Percentiles rank a stretch among this genome's conserved stretches.
Evolutionary conservation across 2,797 vertebrate species (phyloP).

Genomic region (Clarias laeviceps): DNA sequence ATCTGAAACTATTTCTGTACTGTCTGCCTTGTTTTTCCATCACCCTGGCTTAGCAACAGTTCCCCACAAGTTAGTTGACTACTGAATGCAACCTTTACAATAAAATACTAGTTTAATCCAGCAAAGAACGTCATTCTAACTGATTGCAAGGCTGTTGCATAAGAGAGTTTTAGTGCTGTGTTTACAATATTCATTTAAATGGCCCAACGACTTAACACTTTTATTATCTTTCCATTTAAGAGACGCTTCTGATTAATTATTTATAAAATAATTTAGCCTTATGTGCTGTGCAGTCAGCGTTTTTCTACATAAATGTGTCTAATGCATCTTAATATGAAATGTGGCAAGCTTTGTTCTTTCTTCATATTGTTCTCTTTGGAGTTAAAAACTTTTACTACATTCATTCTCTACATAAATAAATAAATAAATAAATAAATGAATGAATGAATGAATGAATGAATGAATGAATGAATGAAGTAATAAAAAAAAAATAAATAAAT

Average conservation of each 20-base stretch:
- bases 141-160: constrained; percentile 18
- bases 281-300: constrained; percentile 16
- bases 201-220: constrained; percentile 16
- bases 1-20: constrained; percentile 2
- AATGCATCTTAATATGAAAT: constrained; percentile 22
- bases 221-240: constrained; percentile 25
- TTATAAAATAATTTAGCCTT: constrained; percentile 21
- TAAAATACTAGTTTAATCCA: background rate
- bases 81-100: background rate
- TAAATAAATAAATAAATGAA: background rate
- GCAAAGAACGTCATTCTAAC: background rate
- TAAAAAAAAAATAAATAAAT: background rate
- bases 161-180: constrained; percentile 21
- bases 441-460: background rate
- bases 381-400: constrained; percentile 22
- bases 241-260: constrained; percentile 26
- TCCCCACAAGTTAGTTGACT: background rate
- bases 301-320: background rate
- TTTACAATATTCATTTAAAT: constrained; percentile 23
- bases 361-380: constrained; percentile 15
- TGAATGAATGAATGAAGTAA: too few relatives aligned
- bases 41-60: background rate
- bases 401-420: background rate
- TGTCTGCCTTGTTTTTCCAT: background rate
- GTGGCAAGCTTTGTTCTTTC: background rate